Conservation (phyloP, 2,888 invertebrate genomes). For the Epiblema foenella region DNA sequence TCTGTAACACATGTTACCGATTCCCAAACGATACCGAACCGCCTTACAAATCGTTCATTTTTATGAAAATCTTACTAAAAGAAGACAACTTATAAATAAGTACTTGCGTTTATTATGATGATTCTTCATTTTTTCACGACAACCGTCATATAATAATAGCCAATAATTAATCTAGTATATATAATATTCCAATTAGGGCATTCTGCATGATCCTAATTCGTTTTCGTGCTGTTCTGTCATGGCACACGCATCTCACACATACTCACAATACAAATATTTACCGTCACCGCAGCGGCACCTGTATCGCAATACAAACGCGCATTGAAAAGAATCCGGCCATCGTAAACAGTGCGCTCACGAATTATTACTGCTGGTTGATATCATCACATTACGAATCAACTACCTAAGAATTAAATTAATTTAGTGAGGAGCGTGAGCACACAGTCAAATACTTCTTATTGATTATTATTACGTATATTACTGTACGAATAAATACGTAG, state of each 20-base stretch:
- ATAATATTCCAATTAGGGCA: no score
- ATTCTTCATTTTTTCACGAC: no score
- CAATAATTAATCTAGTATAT: no score
- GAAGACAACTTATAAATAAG: no score
- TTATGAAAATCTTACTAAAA: no score
- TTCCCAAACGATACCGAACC: no score
- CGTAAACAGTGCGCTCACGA: conserved; percentile 9
- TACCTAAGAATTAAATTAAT: not conserved
- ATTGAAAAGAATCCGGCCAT: conserved; percentile 15
- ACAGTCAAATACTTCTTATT: no score
- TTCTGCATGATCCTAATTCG: not conserved
- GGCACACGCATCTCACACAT: conserved; percentile 19
- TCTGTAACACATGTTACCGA: no score
- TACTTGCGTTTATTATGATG: no score
- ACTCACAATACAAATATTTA: conserved; percentile 33
- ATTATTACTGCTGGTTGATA: not conserved
- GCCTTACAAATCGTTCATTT: no score
- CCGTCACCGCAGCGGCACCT: conserved; percentile 18
- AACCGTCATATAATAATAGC: no score
- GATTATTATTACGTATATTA: no score
- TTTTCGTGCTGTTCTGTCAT: conserved; percentile 3
- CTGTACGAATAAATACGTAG: not conserved
- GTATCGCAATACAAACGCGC: conserved; percentile 25
- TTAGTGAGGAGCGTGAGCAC: not conserved
- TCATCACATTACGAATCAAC: not conserved